phyloP scores from a whole-genome alignment of 2,888 invertebrate genomes.

The Toxonevra muliebris region DNA sequence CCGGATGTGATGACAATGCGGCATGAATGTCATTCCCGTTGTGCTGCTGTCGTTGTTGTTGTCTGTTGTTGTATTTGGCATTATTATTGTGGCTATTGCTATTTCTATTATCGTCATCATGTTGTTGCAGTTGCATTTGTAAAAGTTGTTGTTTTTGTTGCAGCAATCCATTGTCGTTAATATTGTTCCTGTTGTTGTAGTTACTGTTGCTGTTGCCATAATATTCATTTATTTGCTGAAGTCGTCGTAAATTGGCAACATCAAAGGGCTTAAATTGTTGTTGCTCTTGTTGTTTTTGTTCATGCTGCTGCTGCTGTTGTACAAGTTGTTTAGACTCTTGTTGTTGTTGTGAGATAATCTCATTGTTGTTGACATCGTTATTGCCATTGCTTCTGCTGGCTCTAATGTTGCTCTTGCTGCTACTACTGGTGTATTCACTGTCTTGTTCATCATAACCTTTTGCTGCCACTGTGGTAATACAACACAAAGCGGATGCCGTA shows the following conservation, averaged over 20 bases:
- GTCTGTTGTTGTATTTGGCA: background rate
- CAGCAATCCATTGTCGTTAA: background rate
- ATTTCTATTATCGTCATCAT: background rate
- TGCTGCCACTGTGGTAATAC: slow-evolving; percentile 15
- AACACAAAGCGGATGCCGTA: slow-evolving; percentile 11
- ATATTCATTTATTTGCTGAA: slow-evolving; percentile 2
- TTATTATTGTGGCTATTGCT: slow-evolving; percentile 11
- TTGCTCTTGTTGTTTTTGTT: slow-evolving; percentile 1
- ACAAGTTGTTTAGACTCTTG: background rate
- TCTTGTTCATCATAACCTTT: slow-evolving; percentile 10
- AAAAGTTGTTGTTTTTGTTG: slow-evolving; percentile 10
- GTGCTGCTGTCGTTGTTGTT: background rate
- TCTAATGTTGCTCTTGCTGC: no score
- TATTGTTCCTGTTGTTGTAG: slow-evolving; percentile 13
- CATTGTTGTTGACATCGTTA: background rate
- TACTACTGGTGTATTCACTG: no score
- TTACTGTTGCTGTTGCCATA: slow-evolving; percentile 16
- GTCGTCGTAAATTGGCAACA: slow-evolving; percentile 22
- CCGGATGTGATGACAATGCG: slow-evolving; percentile 12
- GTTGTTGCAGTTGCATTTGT: background rate
- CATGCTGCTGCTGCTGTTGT: slow-evolving; percentile 7
- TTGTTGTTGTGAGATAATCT: background rate
- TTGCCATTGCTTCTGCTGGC: background rate
- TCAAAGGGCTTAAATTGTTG: slow-evolving; percentile 19
- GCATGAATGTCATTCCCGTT: background rate